Base-by-base conservation (phyloP, 2,797 vertebrate species). In the Pagetopsis macropterus region DNA sequence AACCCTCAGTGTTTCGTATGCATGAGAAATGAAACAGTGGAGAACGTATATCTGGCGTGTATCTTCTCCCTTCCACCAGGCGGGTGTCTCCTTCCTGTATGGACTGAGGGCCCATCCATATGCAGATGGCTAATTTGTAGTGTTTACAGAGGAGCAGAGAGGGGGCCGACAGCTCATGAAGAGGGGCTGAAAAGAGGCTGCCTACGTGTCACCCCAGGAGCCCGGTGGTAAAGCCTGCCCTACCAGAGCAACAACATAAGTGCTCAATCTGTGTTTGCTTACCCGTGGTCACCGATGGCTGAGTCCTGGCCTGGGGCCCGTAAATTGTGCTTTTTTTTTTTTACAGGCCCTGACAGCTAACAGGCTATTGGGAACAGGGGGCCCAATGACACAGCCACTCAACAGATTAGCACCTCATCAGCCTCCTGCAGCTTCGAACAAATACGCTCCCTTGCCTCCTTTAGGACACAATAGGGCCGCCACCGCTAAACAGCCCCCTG, bases 371-470 rank as follows among this genome's bases (percentile, higher is more conserved):
- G 93, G 91, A 94, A 92, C 87, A 75, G 86, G 85, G 85, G 81
- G 87, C 88, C 93, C 94, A 94, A 92, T 93, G 92, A 88, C 81
- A 56, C 85, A 64, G 84, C 84, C 90, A 88, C 89, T 93, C 91
- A 91, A 91, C 92, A 91, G 92, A 96, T 98, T 98, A 96, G 89
- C 96, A 96, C 95, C 96, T 97, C 97, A 94, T 98, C 96, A 96
- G 90, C 94, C 95, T 94, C 97, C 97, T 92, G 93, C 93, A 90
- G 96, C 79, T 94, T 89, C 91, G 56, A 82, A 95, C 96, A 98
- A 99, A 97, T 96, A 97, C 89, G 77, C 88, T 90, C 93, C 84
- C 92, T 27, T 90, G 92, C 91, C 94, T 91, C 87, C 85, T 86
- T 90, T 87, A 95, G 94, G 96, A 95, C 95, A 96, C 96, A 94